Evolutionary conservation across 2,797 vertebrate genomes (phyloP).

Genomic region (Halcyon leucocephala): DNA sequence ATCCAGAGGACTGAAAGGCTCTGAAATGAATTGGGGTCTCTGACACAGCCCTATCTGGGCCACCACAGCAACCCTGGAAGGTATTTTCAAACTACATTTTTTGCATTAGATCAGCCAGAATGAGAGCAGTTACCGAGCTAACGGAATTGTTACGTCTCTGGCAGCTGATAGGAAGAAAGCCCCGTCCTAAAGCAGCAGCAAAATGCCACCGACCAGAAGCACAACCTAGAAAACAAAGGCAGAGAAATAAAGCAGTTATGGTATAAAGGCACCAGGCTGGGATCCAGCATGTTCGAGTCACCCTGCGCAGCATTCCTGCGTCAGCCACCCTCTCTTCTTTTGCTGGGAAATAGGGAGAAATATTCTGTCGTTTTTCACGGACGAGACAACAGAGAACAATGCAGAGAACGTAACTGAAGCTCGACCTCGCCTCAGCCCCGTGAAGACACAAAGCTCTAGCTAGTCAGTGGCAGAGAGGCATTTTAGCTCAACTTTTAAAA

Average conservation of each 20-base stretch:
- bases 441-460: background rate
- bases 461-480: background rate
- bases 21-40: constrained; percentile 51
- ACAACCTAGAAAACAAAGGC: background rate
- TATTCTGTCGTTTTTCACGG: rapidly evolving
- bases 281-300: background rate
- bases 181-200: background rate
- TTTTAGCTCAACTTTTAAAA: background rate
- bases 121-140: constrained; percentile 20
- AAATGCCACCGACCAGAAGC: background rate
- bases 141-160: constrained; percentile 28
- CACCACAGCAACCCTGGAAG: constrained; percentile 45
- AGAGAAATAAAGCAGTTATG: background rate
- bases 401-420: background rate
- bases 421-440: background rate
- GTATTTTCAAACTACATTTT: constrained; percentile 54
- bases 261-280: background rate
- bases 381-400: background rate
- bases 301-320: rapidly evolving
- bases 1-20: constrained; percentile 20
- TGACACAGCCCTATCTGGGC: constrained; percentile 48
- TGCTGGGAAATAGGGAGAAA: background rate
- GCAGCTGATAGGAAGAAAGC: constrained; percentile 26
- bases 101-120: background rate
- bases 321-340: background rate